Evolutionary conservation across 2,797 vertebrate species (phyloP).

Genomic region (Propithecus deckenii): DNA sequence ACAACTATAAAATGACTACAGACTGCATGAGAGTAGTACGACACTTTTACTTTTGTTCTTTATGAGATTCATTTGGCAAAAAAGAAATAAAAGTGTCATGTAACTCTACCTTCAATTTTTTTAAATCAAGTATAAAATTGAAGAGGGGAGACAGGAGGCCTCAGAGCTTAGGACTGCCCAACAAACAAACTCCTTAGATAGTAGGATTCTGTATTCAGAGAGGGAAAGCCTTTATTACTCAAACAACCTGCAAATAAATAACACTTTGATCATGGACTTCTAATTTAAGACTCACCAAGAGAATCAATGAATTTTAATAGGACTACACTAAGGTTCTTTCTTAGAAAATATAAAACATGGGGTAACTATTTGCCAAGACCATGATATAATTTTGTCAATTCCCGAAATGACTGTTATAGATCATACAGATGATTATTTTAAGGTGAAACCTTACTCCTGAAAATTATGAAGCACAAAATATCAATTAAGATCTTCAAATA

Average conservation of each 20-base stretch:
- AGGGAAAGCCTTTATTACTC: not conserved
- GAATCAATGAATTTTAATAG: slow-evolving; percentile 28
- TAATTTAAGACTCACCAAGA: slow-evolving; percentile 9
- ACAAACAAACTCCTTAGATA: not conserved
- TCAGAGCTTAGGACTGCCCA: not conserved
- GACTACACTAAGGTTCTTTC: not conserved
- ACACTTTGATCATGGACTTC: not conserved
- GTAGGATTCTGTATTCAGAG: not conserved
- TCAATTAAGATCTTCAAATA: slow-evolving; percentile 73
- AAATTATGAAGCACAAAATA: slow-evolving; percentile 72
- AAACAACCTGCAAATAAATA: not conserved
- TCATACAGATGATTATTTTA: slow-evolving; percentile 59
- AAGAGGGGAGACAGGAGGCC: not conserved
- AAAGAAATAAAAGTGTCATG: not conserved
- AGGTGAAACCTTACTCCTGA: slow-evolving; percentile 61
- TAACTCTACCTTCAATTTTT: not conserved
- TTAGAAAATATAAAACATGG: slow-evolving; percentile 38
- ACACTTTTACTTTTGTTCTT: not conserved
- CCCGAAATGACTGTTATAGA: slow-evolving; percentile 36
- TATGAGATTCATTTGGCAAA: not conserved
- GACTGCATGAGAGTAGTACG: not conserved
- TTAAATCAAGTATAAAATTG: not conserved
- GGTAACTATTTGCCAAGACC: slow-evolving; percentile 8
- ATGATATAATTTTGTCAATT: slow-evolving; percentile 26
- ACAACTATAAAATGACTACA: not conserved